phyloP scores from a whole-genome alignment of 2,888 invertebrate species.

The Conchocele bisecta region DNA sequence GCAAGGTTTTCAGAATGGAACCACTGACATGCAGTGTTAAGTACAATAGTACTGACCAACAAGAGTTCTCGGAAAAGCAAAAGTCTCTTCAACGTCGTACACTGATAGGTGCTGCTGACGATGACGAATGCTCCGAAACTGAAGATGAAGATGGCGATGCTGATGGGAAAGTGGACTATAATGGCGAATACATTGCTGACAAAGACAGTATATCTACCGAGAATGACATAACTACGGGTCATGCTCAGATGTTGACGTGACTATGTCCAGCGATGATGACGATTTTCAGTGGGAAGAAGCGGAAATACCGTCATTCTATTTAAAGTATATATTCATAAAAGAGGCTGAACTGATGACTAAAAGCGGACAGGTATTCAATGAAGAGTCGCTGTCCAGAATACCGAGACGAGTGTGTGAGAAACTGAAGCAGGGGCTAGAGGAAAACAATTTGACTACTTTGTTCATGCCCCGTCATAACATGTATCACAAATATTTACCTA shows the following conservation, averaged over 20 bases:
- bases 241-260: neutral
- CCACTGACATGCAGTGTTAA: constrained; percentile 36
- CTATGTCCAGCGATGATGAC: constrained; percentile 2
- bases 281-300: constrained; percentile 32
- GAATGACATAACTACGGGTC: neutral
- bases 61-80: neutral
- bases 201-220: neutral
- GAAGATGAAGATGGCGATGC: neutral
- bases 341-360: constrained; percentile 11
- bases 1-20: constrained; percentile 42
- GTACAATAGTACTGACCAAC: neutral
- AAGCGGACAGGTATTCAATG: neutral
- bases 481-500: neutral
- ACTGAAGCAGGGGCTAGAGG: constrained; percentile 17
- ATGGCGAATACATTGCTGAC: neutral
- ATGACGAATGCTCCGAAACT: neutral
- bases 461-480: constrained; percentile 23
- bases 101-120: neutral
- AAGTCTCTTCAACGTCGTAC: too few species aligned
- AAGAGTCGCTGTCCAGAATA: neutral
- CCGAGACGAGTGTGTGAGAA: constrained; percentile 15
- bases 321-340: constrained; percentile 38
- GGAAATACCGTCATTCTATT: constrained; percentile 36
- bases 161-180: neutral
- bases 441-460: constrained; percentile 8